Percentiles rank a stretch among this genome's conserved stretches.
Evolutionary conservation across 2,797 vertebrate species (phyloP).

Genomic region (Chaenodraco wilsoni): DNA sequence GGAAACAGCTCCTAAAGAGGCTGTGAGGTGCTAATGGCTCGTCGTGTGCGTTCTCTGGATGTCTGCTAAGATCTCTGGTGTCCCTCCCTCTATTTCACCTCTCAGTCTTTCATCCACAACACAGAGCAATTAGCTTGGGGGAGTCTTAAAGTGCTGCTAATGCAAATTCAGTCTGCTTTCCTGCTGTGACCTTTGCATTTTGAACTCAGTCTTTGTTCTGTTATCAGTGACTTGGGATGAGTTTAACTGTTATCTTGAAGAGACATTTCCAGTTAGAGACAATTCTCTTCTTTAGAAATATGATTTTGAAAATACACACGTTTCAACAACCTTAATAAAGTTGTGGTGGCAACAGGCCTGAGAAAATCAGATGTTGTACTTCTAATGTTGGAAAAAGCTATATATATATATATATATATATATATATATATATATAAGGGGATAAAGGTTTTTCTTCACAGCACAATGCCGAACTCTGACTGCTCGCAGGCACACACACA

Average conservation of each 20-base stretch:
- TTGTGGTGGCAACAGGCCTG: neutral
- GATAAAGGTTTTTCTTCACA: no score
- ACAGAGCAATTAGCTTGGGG: constrained; percentile 25
- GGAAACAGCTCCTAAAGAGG: constrained; percentile 29
- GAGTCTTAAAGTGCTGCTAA: constrained; percentile 12
- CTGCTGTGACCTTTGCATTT: constrained; percentile 40
- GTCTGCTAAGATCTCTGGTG: constrained; percentile 20
- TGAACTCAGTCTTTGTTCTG: constrained; percentile 38
- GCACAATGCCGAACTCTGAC: no score
- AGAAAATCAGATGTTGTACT: neutral
- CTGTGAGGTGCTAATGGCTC: constrained; percentile 35
- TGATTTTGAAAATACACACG: neutral
- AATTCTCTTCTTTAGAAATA: neutral
- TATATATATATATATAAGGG: no score
- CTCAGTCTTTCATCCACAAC: constrained; percentile 44
- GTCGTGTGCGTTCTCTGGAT: constrained; percentile 22
- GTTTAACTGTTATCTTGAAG: constrained; percentile 19
- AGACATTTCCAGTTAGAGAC: neutral
- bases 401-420: neutral
- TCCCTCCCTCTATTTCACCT: constrained; percentile 15
- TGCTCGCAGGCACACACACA: no score
- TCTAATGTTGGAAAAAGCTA: neutral
- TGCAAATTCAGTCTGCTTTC: constrained; percentile 39
- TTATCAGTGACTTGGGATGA: constrained; percentile 5
- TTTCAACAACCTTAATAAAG: neutral